phyloP scores from a whole-genome alignment of 2,113 vertebrate species.

The Antidorcas marsupialis region DNA sequence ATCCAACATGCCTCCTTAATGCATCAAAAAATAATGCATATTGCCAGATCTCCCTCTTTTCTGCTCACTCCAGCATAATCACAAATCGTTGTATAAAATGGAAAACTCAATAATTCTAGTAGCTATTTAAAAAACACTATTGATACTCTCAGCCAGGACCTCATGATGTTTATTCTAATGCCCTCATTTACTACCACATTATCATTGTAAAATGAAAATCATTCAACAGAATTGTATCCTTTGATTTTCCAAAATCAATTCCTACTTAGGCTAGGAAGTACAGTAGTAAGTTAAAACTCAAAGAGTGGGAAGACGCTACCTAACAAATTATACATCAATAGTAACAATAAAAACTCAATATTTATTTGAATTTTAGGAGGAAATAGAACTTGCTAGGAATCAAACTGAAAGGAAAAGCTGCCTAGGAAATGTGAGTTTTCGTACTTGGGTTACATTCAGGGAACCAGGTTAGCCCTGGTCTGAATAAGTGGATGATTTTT shows the following conservation, averaged over 20 bases:
- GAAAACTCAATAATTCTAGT: constrained; percentile 52
- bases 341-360: constrained; percentile 11
- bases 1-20: background rate
- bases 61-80: constrained; percentile 33
- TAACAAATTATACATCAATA: constrained; percentile 45
- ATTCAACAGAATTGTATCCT: background rate
- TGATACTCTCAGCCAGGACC: constrained; percentile 19
- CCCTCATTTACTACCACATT: constrained; percentile 41
- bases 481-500: background rate
- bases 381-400: constrained; percentile 37
- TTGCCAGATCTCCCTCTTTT: background rate
- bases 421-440: constrained; percentile 10
- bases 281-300: background rate
- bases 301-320: background rate
- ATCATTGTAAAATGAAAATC: constrained; percentile 43
- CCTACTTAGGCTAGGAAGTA: constrained; percentile 23
- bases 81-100: constrained; percentile 43
- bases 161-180: constrained; percentile 63
- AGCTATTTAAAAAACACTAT: constrained; percentile 47
- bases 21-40: background rate
- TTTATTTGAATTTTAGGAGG: constrained; percentile 43
- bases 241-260: constrained; percentile 54
- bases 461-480: background rate
- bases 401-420: background rate
- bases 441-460: background rate